phyloP scores from a whole-genome alignment of 2,797 vertebrate species.

The Zalophus californianus region DNA sequence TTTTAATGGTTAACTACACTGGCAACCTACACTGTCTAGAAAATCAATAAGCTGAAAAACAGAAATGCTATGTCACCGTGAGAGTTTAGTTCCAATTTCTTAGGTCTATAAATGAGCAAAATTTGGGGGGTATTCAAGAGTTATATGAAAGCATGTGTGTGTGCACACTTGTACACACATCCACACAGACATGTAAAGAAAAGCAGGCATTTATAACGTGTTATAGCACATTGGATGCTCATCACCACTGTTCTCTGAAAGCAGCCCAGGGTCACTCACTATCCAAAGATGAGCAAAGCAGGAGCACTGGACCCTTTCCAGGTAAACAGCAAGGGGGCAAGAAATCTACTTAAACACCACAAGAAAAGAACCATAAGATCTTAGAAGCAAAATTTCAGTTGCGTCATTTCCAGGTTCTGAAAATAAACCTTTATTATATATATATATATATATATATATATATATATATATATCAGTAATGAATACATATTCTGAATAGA shows the following conservation, averaged over 20 bases:
- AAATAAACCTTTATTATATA: neutral
- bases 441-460: no score
- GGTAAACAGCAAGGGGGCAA: neutral
- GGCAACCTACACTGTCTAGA: neutral
- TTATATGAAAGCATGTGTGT: neutral
- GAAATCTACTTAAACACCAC: neutral
- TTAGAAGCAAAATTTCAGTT: neutral
- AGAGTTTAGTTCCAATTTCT: neutral
- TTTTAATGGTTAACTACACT: neutral
- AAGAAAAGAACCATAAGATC: neutral
- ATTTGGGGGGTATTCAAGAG: neutral
- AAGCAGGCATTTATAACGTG: no score
- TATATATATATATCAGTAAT: neutral
- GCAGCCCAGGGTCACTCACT: neutral
- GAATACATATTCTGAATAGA: neutral
- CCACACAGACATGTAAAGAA: neutral
- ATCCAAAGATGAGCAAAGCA: neutral
- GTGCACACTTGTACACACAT: rapidly evolving
- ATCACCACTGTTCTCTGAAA: neutral
- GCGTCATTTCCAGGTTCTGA: neutral
- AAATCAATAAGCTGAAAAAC: neutral
- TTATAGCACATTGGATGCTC: neutral
- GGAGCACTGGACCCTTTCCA: neutral
- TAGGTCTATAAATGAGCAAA: neutral
- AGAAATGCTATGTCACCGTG: neutral